phyloP scores from a whole-genome alignment of 2,888 invertebrate species.

The Drosophila nr. perissopoda region DNA sequence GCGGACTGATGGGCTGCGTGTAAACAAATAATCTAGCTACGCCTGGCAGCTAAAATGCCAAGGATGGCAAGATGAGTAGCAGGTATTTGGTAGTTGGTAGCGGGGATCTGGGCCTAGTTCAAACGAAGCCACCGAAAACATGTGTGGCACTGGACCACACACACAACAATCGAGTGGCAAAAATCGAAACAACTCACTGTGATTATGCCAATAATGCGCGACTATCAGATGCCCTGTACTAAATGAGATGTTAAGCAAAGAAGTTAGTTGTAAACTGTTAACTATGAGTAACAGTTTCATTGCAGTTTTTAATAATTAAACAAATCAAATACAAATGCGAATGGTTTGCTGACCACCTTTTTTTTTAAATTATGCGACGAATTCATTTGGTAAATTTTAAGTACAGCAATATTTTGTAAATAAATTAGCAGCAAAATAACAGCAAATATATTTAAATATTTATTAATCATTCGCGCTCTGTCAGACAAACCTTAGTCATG shows the following conservation, averaged over 20 bases:
- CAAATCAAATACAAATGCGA: neutral
- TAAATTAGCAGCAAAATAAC: neutral
- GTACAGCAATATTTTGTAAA: neutral
- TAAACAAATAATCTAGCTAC: constrained; percentile 74
- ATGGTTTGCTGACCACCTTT: fast-evolving
- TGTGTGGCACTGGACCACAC: constrained; percentile 67
- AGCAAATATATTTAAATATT: neutral
- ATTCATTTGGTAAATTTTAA: too few species aligned
- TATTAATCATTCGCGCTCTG: neutral
- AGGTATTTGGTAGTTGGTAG: constrained; percentile 4
- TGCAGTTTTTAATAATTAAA: neutral
- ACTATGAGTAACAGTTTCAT: neutral
- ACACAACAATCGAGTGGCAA: constrained; percentile 38
- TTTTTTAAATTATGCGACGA: neutral
- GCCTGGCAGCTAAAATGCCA: constrained; percentile 21
- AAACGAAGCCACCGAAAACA: constrained; percentile 75
- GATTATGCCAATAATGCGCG: neutral
- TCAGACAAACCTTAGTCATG: neutral
- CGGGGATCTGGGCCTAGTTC: constrained; percentile 54
- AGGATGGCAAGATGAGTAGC: neutral
- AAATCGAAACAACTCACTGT: constrained; percentile 17
- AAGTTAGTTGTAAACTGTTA: neutral
- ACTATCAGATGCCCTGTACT: constrained; percentile 13
- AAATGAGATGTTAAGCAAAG: neutral
- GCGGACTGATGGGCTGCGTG: constrained; percentile 59